These are phyloP conservation scores for Germaria angustata DNA, from an alignment of 2,888 invertebrate genomes.

Conservation along the genomic window DNA sequence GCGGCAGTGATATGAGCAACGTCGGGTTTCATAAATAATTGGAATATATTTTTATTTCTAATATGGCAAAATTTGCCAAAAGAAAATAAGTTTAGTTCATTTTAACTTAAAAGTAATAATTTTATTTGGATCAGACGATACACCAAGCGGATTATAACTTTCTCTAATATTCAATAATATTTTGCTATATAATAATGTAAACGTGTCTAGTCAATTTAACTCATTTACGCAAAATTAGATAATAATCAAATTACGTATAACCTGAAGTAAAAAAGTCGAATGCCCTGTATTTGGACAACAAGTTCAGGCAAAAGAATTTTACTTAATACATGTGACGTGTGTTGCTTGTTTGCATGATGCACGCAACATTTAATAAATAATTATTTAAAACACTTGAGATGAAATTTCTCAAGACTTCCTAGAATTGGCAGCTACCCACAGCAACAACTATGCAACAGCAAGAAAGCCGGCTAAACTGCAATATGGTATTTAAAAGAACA, in stretches of 20 bases:
- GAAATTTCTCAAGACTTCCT: slow-evolving; percentile 58
- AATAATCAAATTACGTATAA: slow-evolving; percentile 37
- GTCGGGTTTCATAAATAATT: too few relatives aligned
- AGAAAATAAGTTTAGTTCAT: too few relatives aligned
- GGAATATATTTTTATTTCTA: too few relatives aligned
- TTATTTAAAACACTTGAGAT: slow-evolving; percentile 66
- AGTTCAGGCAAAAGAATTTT: background rate
- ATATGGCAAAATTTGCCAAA: too few relatives aligned
- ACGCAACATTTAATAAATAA: slow-evolving; percentile 65
- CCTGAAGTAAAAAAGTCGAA: background rate
- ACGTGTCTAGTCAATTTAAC: background rate
- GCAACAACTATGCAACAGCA: slow-evolving; percentile 31
- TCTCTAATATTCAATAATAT: background rate
- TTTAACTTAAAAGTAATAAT: too few relatives aligned
- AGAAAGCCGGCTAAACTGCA: background rate
- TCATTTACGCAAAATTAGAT: slow-evolving; percentile 42
- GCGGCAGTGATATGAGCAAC: too few relatives aligned
- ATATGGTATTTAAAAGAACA: slow-evolving; percentile 13
- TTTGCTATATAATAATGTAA: background rate
- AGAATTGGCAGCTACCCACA: slow-evolving; percentile 39
- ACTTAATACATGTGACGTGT: slow-evolving; percentile 13
- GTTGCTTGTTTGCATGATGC: slow-evolving; percentile 55
- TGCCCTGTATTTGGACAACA: too few relatives aligned
- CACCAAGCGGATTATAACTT: background rate
- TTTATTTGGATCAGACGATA: too few relatives aligned